Evolutionary conservation across 2,888 invertebrate species (phyloP).

Genomic region (Ectemnius lituratus): DNA sequence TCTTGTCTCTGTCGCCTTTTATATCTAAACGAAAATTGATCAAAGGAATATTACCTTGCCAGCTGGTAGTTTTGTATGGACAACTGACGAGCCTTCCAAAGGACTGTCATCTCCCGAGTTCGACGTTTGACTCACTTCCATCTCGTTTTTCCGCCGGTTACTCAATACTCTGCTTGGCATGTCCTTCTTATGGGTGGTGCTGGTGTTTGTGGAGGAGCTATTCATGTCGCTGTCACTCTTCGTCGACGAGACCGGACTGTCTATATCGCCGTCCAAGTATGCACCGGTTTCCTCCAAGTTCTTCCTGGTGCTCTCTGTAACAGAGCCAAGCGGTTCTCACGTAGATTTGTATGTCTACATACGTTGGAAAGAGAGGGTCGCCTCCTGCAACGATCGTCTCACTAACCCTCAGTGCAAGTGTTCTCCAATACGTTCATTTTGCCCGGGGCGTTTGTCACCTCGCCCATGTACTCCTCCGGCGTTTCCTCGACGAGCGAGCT

Average conservation of each 20-base stretch:
- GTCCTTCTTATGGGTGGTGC: slow-evolving; percentile 33
- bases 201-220: slow-evolving; percentile 23
- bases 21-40: not conserved
- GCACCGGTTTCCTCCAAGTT: slow-evolving; percentile 53
- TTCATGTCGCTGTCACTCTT: slow-evolving; percentile 53
- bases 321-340: not conserved
- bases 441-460: slow-evolving; percentile 62
- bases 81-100: slow-evolving; percentile 81
- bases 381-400: not conserved
- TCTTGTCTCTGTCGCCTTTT: not conserved
- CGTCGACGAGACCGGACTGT: slow-evolving; percentile 56
- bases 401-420: slow-evolving; percentile 60
- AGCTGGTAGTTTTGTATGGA: slow-evolving; percentile 84
- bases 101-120: slow-evolving; percentile 81
- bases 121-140: slow-evolving; percentile 74
- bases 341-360: not conserved
- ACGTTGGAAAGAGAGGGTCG: not conserved
- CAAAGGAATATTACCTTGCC: slow-evolving; percentile 81
- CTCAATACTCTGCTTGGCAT: slow-evolving; percentile 26
- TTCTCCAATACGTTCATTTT: slow-evolving; percentile 59
- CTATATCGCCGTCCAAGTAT: slow-evolving; percentile 52
- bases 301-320: slow-evolving; percentile 50
- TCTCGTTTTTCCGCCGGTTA: slow-evolving; percentile 65
- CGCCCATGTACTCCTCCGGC: slow-evolving; percentile 70
- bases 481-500: slow-evolving; percentile 73